phyloP scores from a whole-genome alignment of 92 coral and sea anemone genomes.

The Phenganax stokvisi region DNA sequence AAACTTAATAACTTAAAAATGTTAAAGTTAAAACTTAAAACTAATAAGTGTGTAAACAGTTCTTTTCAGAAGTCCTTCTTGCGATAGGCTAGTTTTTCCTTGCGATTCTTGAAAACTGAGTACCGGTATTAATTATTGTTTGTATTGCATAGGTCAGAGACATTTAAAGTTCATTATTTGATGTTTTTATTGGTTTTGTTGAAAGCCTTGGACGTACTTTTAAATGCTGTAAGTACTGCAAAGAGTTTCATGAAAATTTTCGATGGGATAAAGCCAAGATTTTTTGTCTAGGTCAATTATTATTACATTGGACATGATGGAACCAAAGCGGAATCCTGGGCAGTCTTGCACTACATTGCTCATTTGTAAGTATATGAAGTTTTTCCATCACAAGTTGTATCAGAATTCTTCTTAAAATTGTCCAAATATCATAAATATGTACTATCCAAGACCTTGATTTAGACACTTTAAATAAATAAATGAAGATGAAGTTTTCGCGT shows the following conservation, averaged over 20 bases:
- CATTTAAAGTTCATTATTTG: constrained; percentile 95
- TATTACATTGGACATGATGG: constrained; percentile 83
- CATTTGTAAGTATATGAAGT: constrained; percentile 68
- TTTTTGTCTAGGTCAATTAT: constrained; percentile 61
- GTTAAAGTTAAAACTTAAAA: too few species aligned
- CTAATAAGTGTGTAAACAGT: too few species aligned
- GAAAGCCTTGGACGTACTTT: constrained; percentile 75
- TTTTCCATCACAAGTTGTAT: background rate
- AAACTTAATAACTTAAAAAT: too few species aligned
- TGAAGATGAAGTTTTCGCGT: too few species aligned
- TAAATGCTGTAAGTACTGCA: constrained; percentile 70
- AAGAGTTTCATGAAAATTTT: background rate
- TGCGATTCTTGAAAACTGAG: background rate
- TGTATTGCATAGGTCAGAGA: constrained; percentile 56
- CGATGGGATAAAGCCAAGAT: too few species aligned
- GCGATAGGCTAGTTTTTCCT: too few species aligned
- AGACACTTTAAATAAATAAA: too few species aligned
- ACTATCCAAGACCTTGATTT: too few species aligned
- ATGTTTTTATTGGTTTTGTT: constrained; percentile 82
- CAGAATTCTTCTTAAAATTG: too few species aligned
- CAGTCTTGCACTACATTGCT: constrained; percentile 86
- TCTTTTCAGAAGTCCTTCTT: too few species aligned
- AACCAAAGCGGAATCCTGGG: constrained; percentile 81
- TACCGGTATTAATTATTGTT: background rate
- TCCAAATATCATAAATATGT: too few species aligned